phyloP scores from a whole-genome alignment of 1,140 invertebrate species.

The Bombus confusus region DNA sequence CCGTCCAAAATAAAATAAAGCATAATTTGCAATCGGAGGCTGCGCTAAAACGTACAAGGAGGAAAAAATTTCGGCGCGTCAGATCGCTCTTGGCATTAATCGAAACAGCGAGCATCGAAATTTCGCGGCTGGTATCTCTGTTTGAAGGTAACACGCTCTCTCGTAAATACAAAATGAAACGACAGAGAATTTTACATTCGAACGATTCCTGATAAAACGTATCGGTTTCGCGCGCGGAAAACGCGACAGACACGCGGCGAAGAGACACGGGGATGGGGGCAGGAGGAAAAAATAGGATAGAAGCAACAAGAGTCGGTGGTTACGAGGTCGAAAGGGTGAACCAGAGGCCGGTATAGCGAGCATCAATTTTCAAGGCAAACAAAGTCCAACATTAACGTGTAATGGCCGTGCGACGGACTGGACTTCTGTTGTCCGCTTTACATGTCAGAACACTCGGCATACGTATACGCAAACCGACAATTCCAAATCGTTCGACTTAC shows the following conservation, averaged over 20 bases:
- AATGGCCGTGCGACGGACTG: slow-evolving; percentile 47
- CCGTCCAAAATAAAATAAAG: no score
- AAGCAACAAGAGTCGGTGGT: slow-evolving; percentile 36
- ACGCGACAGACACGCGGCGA: not conserved
- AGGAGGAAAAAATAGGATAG: slow-evolving; percentile 9
- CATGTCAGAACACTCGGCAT: not conserved
- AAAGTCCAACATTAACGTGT: slow-evolving; percentile 64
- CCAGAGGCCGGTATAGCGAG: slow-evolving; percentile 37
- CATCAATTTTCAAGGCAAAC: slow-evolving; percentile 67
- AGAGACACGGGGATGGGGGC: not conserved
- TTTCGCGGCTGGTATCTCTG: not conserved
- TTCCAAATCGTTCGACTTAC: slow-evolving; percentile 50
- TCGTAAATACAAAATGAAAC: slow-evolving; percentile 15
- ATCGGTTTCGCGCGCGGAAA: not conserved
- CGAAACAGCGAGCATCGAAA: not conserved
- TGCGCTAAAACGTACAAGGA: no score
- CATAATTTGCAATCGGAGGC: no score
- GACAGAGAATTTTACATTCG: slow-evolving; percentile 22
- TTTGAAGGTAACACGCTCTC: not conserved
- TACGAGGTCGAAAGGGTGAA: slow-evolving; percentile 16
- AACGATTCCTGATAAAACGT: slow-evolving; percentile 32
- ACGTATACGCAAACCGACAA: slow-evolving; percentile 39
- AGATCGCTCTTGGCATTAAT: no score
- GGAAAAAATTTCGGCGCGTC: no score
- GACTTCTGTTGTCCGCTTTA: slow-evolving; percentile 52